These are phyloP conservation scores for Epizoanthus stellaris DNA, from an alignment of 92 coral and sea anemone genomes.

Conservation along the genomic window DNA sequence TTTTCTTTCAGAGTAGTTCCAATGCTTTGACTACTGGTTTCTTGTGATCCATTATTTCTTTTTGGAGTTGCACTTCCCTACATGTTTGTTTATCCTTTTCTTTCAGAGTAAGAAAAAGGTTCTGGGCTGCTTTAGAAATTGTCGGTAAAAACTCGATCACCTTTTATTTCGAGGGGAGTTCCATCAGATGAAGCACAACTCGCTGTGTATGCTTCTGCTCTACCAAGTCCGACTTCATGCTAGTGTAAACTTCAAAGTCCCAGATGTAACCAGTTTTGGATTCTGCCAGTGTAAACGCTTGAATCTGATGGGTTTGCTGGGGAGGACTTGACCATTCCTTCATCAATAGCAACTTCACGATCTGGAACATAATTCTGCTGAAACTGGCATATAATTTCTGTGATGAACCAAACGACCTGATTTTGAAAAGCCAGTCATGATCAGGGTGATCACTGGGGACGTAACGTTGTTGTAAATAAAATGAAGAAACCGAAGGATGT, in stretches of 20 bases:
- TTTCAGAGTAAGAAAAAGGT: conserved; percentile 32
- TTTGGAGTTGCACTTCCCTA: conserved; percentile 54
- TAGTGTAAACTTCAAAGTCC: conserved; percentile 44
- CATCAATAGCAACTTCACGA: conserved; percentile 8
- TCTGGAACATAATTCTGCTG: conserved; percentile 40
- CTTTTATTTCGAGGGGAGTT: conserved; percentile 26
- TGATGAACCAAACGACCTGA: conserved; percentile 34
- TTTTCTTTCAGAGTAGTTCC: not conserved
- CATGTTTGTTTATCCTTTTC: conserved; percentile 48
- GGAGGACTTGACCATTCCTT: conserved; percentile 31
- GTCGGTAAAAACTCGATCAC: conserved; percentile 47
- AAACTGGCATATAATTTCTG: conserved; percentile 47
- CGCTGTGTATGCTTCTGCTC: conserved; percentile 28
- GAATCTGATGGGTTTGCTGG: conserved; percentile 54
- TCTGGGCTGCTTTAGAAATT: conserved; percentile 52
- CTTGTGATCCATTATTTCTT: conserved; percentile 50
- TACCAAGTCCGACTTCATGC: conserved; percentile 35
- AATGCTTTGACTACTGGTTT: conserved; percentile 26
- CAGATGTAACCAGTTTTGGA: conserved; percentile 57
- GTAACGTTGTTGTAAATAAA: conserved; percentile 35
- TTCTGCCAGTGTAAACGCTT: conserved; percentile 50
- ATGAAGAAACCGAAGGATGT: conserved; percentile 57
- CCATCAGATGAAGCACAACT: conserved; percentile 46
- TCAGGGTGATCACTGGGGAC: conserved; percentile 24
- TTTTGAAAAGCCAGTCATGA: conserved; percentile 47